phyloP scores from a whole-genome alignment of 1,140 invertebrate genomes.

The Bactericera cockerelli region DNA sequence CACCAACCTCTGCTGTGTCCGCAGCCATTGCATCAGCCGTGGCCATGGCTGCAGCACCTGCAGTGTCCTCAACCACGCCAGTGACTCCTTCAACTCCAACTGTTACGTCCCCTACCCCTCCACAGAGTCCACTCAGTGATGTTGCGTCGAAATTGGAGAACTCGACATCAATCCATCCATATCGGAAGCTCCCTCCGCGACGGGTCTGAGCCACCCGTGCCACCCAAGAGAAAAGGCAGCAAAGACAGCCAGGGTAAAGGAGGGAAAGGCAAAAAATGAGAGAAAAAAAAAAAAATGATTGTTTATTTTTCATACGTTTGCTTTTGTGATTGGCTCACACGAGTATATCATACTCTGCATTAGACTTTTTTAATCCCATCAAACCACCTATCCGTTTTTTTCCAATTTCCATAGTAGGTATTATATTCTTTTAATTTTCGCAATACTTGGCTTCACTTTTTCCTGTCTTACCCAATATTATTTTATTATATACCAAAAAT shows the following conservation, averaged over 20 bases:
- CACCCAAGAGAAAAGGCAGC: slow-evolving; percentile 30
- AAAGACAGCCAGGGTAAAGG: slow-evolving; percentile 14
- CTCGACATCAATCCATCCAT: slow-evolving; percentile 28
- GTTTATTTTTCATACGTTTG: too few relatives aligned
- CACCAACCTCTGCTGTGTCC: slow-evolving; percentile 15
- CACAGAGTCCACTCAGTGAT: slow-evolving; percentile 23
- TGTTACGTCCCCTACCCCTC: slow-evolving; percentile 22
- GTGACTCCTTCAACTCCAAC: slow-evolving; percentile 14
- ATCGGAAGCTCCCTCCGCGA: slow-evolving; percentile 27
- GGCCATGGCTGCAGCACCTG: slow-evolving; percentile 14
- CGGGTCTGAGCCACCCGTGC: slow-evolving; percentile 29
- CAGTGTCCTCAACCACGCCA: slow-evolving; percentile 8
- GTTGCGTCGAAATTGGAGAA: slow-evolving; percentile 20
- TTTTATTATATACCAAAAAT: too few relatives aligned
- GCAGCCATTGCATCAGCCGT: slow-evolving; percentile 19
- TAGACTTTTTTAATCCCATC: too few relatives aligned
- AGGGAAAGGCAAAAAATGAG: slow-evolving; percentile 16
- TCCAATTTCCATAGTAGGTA: too few relatives aligned
- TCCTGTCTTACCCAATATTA: too few relatives aligned
- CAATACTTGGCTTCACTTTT: too few relatives aligned
- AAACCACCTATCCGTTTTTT: too few relatives aligned
- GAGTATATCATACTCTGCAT: too few relatives aligned
- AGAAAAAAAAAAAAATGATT: too few relatives aligned
- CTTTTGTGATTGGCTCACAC: too few relatives aligned
- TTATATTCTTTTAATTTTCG: too few relatives aligned